Base-by-base conservation (phyloP, 2,888 invertebrate genomes). In the Apoderus coryli region DNA sequence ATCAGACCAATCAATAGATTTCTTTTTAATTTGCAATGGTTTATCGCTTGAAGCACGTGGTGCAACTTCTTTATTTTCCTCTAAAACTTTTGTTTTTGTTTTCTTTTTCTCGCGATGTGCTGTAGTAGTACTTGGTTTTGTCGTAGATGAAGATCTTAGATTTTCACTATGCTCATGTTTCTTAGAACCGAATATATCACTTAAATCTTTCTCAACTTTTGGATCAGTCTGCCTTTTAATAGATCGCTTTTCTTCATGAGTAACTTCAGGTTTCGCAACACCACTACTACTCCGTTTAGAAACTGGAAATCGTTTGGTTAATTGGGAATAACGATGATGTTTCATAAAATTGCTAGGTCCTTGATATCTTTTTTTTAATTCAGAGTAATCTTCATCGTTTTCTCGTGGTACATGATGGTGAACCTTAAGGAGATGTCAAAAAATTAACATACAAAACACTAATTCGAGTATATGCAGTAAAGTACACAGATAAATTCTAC, bases 1-100 rank as follows among this genome's bases (percentile, higher is more conserved):
- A 45, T 82, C 75, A 0, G 81, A 77, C 86, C 85, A 88, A 47
- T 85, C 76, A 35, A 86, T 70, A 1, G 80, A 80, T 53, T 85
- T 86, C 57, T 85, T 84, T 38, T 74, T 72, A 4, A 80, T 47
- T 32, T 54, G 50, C 7, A 58, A 11, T 2, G 54, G 60, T 37
- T 65, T 60, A 39, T 61, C 60, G 29, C 60, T 60, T 4, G 52
- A 49, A n/a, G 39, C 39, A 9, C 55, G 39, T 28, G 44, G 40
- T 15, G 39, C 35, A 27, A 44, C 52, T 32, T 61, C 60, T n/a
- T 60, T 60, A 7, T 56, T 59, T 7, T 46, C 42, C 4, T 36
- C 36, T n/a, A n/a, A n/a, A n/a, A n/a, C n/a, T n/a, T n/a, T n/a
- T 33, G 26, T 39, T 39, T 29, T 37, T 10, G 33, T 32, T 22